Percentiles rank a stretch among this genome's conserved stretches.
phyloP scores from a whole-genome alignment of 2,888 invertebrate genomes.

The Eupsilia transversa region DNA sequence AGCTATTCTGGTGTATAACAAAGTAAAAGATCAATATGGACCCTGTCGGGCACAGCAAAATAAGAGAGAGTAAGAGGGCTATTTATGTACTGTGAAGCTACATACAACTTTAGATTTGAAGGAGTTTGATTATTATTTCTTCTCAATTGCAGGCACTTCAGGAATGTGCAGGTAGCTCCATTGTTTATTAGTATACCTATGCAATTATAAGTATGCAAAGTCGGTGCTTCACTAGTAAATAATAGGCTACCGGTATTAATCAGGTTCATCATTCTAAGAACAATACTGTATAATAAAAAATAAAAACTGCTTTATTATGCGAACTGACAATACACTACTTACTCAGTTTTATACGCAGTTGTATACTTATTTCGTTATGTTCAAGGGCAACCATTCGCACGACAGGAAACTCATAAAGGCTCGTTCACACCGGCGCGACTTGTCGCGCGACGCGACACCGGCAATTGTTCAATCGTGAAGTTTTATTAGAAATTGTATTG shows the following conservation, averaged over 20 bases:
- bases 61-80: too few relatives aligned
- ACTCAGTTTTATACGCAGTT: slow-evolving; percentile 1
- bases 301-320: background rate
- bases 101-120: background rate
- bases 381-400: slow-evolving; percentile 50
- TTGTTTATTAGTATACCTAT: slow-evolving; percentile 18
- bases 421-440: too few relatives aligned
- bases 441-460: too few relatives aligned
- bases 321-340: background rate
- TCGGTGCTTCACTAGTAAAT: background rate
- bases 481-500: too few relatives aligned
- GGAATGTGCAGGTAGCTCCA: background rate
- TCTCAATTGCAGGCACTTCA: background rate
- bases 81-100: background rate
- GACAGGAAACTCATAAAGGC: slow-evolving; percentile 58
- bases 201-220: background rate
- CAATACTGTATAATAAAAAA: background rate
- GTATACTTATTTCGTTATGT: slow-evolving; percentile 27
- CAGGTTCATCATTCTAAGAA: background rate
- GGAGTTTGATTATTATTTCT: background rate
- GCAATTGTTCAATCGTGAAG: too few relatives aligned
- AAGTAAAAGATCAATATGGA: too few relatives aligned
- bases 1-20: too few relatives aligned
- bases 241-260: background rate
- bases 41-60: too few relatives aligned